Base-by-base conservation (phyloP, 2,888 invertebrate species). In the Campaea margaritaria region DNA sequence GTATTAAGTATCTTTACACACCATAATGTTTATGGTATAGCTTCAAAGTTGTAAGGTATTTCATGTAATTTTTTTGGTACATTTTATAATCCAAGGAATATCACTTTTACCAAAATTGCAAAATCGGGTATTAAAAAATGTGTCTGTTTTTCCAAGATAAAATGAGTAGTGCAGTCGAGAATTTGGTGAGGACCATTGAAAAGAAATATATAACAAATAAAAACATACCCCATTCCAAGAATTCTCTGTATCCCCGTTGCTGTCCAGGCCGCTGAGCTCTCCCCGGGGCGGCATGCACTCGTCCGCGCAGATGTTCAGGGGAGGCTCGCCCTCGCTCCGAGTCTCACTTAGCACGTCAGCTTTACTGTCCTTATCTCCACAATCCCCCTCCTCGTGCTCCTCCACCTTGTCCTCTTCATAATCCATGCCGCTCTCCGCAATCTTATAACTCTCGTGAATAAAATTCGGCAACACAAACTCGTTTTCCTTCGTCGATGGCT, bases 251-350 rank as follows among this genome's bases (percentile, higher is more conserved):
- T 95, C 96, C 11, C 96, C 96, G 77, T 96, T 95, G 86, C 96
- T 96, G 81, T 97, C 97, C 81, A 97, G 97, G 13, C 96, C 97
- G 12, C 96, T 97, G 42, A 97, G 93, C 86, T 97, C 97, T 0
- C 97, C 97, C 64, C 96, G 94, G 0, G 97, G 95, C 38, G 97
- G 97, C 96, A 97, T 97, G 68, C 95, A 95, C 83, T 97, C 97
- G 77, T 97, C 97, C 0, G 97, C 95, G 71, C 96, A 94, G 74
- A 97, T 97, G 79, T 96, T 96, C 46, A 96, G 76, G 31, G 87
- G 81, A 15, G 84, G 79, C 60, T 85, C 89, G 7, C 82, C 76
- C 27, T 85, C 85, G 62, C 88, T 87, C 13, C 84, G 74, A 36
- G 82, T 76, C 69, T 88, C 89, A 55, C 86, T 86, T 62, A 90